phyloP scores from a whole-genome alignment of 2,888 invertebrate genomes.

The Pharmacophagus antenor region DNA sequence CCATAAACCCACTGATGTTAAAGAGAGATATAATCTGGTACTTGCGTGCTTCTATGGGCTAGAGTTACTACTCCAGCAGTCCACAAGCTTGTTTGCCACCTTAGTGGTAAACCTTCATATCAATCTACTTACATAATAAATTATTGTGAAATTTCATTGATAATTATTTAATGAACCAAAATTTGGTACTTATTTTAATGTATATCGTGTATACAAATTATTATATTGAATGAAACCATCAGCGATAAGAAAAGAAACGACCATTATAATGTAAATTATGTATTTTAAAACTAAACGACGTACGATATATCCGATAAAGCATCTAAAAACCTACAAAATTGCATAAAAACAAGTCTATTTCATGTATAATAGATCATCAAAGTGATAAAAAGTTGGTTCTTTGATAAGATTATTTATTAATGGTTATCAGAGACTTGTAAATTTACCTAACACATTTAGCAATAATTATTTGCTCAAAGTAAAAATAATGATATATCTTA shows the following conservation, averaged over 20 bases:
- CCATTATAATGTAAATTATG: background rate
- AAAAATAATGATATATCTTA: too few species aligned
- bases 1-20: too few species aligned
- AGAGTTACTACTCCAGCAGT: too few species aligned
- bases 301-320: background rate
- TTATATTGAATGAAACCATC: background rate
- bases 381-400: background rate
- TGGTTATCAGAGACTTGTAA: background rate
- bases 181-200: background rate
- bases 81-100: too few species aligned
- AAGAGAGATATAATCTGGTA: too few species aligned
- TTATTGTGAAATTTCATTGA: background rate
- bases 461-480: background rate
- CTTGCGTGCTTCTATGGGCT: too few species aligned
- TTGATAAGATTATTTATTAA: background rate
- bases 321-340: background rate
- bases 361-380: slow-evolving; percentile 4
- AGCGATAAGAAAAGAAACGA: background rate
- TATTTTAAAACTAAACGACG: background rate
- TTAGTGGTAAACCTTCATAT: too few species aligned
- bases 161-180: background rate
- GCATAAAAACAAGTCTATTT: background rate
- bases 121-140: too few species aligned
- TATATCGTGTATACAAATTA: too few species aligned
- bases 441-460: background rate